A percentile compares a stretch with the other conserved stretches of the same genome.
Conservation (phyloP, 2,888 invertebrate genomes). For the Drosophila pegasa region DNA sequence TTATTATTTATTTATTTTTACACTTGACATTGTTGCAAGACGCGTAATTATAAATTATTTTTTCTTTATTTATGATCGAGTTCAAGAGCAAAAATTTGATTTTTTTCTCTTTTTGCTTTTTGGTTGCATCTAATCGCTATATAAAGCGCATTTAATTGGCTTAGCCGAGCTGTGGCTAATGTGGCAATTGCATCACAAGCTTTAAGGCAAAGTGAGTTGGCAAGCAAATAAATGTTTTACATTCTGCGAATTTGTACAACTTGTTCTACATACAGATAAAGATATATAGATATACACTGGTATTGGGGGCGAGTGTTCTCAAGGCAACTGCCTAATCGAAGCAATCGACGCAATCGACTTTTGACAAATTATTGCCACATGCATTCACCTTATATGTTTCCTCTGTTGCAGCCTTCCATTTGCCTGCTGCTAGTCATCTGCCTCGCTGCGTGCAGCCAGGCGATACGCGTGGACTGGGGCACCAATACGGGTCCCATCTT, state of each 20-base stretch:
- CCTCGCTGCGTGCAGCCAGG: constrained; percentile 81
- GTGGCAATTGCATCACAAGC: constrained; percentile 27
- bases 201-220: constrained; percentile 61
- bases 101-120: constrained; percentile 7
- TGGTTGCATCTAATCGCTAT: constrained; percentile 57
- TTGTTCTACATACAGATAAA: constrained; percentile 22
- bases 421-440: constrained; percentile 82
- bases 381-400: constrained; percentile 17
- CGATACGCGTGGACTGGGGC: constrained; percentile 88
- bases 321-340: constrained; percentile 40
- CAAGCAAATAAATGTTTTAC: constrained; percentile 15
- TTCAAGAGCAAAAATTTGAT: constrained; percentile 58
- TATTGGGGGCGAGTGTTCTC: constrained; percentile 47
- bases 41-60: constrained; percentile 52
- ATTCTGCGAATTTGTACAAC: constrained; percentile 29
- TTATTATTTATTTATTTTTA: constrained; percentile 25
- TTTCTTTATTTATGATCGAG: constrained; percentile 53
- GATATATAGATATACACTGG: neutral
- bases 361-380: constrained; percentile 40
- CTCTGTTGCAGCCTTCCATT: constrained; percentile 61
- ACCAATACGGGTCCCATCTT: constrained; percentile 87
- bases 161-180: constrained; percentile 16
- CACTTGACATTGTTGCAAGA: constrained; percentile 73
- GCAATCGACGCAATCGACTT: constrained; percentile 32
- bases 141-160: constrained; percentile 77